These are phyloP conservation scores for Entomobrya proxima DNA, from an alignment of 2,888 invertebrate genomes.

Conservation along the genomic window DNA sequence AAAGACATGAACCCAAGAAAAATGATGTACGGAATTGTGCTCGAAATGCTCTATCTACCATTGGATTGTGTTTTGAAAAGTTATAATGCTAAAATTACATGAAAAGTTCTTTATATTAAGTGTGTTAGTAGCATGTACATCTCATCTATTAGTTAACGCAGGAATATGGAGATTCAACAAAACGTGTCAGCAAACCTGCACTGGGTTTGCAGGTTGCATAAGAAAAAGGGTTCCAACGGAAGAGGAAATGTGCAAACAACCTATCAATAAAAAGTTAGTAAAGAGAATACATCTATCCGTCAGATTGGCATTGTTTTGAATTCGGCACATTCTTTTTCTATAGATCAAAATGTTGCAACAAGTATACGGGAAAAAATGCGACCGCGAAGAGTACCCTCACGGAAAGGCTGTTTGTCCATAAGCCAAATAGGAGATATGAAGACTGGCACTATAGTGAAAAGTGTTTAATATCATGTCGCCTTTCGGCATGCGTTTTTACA, in stretches of 20 bases:
- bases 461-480: neutral
- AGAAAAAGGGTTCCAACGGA: neutral
- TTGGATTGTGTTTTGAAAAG: too few relatives aligned
- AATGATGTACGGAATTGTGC: too few relatives aligned
- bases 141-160: neutral
- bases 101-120: too few relatives aligned
- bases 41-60: too few relatives aligned
- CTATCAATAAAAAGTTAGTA: neutral
- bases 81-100: too few relatives aligned
- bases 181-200: neutral
- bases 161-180: neutral
- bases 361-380: neutral
- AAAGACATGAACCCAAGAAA: too few relatives aligned
- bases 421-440: neutral
- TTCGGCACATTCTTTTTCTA: too few relatives aligned
- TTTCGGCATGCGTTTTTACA: neutral
- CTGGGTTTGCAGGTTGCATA: neutral
- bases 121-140: too few relatives aligned
- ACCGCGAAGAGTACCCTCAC: neutral
- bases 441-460: neutral
- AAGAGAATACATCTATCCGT: neutral
- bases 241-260: neutral
- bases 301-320: neutral
- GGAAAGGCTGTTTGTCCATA: neutral
- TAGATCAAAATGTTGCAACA: neutral